Percentiles rank a stretch among this genome's conserved stretches.
Evolutionary conservation across 53 echinoderm and acorn worm species (phyloP).

Genomic region (Paracentrotus lividus): DNA sequence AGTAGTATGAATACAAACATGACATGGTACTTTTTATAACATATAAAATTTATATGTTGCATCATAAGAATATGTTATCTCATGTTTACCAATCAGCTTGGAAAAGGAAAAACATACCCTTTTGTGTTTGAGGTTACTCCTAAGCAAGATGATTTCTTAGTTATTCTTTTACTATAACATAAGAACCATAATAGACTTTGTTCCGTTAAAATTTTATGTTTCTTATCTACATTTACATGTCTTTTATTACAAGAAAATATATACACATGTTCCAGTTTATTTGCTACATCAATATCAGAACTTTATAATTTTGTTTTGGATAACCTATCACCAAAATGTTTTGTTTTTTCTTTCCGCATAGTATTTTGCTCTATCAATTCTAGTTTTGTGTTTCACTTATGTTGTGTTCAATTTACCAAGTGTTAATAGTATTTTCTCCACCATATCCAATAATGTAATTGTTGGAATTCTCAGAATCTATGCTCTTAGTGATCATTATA

Average conservation of each 20-base stretch:
- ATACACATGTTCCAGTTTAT: neutral
- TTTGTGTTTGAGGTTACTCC: neutral
- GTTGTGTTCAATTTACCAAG: neutral
- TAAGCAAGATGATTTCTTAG: neutral
- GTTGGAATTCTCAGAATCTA: neutral
- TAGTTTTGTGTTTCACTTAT: neutral
- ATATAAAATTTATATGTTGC: neutral
- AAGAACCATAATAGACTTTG: neutral
- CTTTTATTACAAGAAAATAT: neutral
- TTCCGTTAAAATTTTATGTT: neutral
- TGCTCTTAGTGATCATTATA: neutral
- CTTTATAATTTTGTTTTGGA: neutral
- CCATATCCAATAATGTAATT: neutral
- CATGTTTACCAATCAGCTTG: neutral
- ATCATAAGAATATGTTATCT: slow-evolving; percentile 19
- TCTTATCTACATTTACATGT: neutral
- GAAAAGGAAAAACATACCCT: neutral
- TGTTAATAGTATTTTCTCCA: neutral
- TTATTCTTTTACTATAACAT: slow-evolving; percentile 4
- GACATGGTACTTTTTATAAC: neutral
- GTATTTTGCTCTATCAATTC: neutral
- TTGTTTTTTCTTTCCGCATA: neutral
- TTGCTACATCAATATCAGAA: neutral
- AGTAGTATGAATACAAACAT: neutral
- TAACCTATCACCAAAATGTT: slow-evolving; percentile 7